These are phyloP conservation scores for Spodoptera exigua DNA, from an alignment of 2,888 invertebrate genomes.

Conservation along the genomic window DNA sequence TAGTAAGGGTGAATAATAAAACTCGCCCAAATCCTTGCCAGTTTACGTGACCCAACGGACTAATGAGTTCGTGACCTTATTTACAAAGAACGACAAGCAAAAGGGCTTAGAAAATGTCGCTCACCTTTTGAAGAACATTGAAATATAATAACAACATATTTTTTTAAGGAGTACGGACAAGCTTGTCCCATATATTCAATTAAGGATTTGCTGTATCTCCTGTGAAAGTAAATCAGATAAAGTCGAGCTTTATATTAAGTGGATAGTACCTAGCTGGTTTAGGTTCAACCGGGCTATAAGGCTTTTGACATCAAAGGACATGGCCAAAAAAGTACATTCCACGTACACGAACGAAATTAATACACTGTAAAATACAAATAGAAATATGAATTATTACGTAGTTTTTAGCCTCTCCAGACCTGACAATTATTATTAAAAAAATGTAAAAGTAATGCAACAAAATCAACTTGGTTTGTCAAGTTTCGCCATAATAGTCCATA, in stretches of 20 bases:
- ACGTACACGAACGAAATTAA: too few relatives aligned
- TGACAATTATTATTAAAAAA: too few relatives aligned
- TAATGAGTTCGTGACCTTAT: conserved; percentile 58
- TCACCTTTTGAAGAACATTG: conserved; percentile 40
- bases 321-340: too few relatives aligned
- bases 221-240: neutral
- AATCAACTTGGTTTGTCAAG: too few relatives aligned
- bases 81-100: conserved; percentile 32
- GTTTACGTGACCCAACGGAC: conserved; percentile 60
- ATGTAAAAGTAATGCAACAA: too few relatives aligned
- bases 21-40: conserved; percentile 57
- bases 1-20: conserved; percentile 53
- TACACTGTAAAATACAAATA: too few relatives aligned
- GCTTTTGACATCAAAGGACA: too few relatives aligned
- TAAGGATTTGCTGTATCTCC: conserved; percentile 10
- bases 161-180: neutral
- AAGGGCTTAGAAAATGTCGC: conserved; percentile 46
- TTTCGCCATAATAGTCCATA: too few relatives aligned
- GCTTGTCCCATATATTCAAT: conserved; percentile 21
- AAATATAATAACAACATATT: conserved; percentile 6
- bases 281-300: too few relatives aligned
- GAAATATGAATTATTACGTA: too few relatives aligned
- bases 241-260: neutral
- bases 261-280: too few relatives aligned
- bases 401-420: too few relatives aligned